These are phyloP conservation scores for Venusia cambrica DNA, from an alignment of 2,888 invertebrate species.

Conservation along the genomic window DNA sequence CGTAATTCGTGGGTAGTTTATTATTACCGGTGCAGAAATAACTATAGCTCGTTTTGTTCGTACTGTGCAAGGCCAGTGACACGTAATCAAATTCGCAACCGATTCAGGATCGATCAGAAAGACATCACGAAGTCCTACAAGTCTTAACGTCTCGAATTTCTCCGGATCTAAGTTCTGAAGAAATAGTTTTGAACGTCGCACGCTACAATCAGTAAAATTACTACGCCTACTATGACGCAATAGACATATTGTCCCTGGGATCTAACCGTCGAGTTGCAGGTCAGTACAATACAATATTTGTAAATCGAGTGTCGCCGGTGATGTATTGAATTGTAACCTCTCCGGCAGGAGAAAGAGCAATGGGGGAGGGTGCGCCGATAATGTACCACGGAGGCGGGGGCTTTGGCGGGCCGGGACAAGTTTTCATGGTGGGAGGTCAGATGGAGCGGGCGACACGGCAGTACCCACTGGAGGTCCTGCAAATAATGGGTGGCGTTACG, in stretches of 20 bases:
- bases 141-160: constrained; percentile 72
- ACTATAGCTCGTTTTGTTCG: constrained; percentile 57
- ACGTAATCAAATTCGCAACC: constrained; percentile 49
- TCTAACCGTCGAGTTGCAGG: constrained; percentile 53
- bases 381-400: constrained; percentile 63
- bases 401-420: constrained; percentile 52
- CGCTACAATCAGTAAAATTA: constrained; percentile 51
- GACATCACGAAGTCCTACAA: constrained; percentile 46
- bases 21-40: constrained; percentile 64
- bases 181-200: constrained; percentile 59
- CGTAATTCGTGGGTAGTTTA: constrained; percentile 74
- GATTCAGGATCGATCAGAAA: constrained; percentile 47
- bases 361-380: constrained; percentile 68
- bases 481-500: constrained; percentile 44
- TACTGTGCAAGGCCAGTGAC: constrained; percentile 58
- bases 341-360: constrained; percentile 47
- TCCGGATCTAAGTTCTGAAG: constrained; percentile 59
- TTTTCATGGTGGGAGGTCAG: constrained; percentile 55
- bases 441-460: constrained; percentile 54
- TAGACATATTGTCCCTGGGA: constrained; percentile 51
- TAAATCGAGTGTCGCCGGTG: constrained; percentile 30
- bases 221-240: constrained; percentile 68
- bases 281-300: constrained; percentile 45
- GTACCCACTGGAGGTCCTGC: constrained; percentile 57
- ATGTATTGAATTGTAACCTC: constrained; percentile 33